A percentile compares a stretch with the other conserved stretches of the same genome.
These are phyloP conservation scores for Scaptomyza montana DNA, from an alignment of 1,140 invertebrate species.

Conservation along the genomic window DNA sequence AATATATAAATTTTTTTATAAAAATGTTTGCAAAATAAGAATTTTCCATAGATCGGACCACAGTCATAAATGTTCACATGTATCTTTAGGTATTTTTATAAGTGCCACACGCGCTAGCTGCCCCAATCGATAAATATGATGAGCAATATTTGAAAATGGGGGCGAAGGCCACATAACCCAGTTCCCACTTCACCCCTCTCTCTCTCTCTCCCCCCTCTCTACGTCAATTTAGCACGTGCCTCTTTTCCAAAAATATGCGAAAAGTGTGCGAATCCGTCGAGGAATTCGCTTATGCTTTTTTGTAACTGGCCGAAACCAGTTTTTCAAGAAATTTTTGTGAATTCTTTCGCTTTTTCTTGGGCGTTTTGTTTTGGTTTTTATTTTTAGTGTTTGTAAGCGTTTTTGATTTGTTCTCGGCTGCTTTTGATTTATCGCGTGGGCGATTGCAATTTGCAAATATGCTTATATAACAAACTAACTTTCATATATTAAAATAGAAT, in stretches of 20 bases:
- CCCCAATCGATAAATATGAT: conserved; percentile 29
- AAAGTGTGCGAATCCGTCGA: conserved; percentile 62
- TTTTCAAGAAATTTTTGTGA: conserved; percentile 35
- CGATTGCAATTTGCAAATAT: conserved; percentile 43
- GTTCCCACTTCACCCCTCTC: conserved; percentile 8
- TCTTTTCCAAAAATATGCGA: conserved; percentile 56
- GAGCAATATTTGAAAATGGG: conserved; percentile 4
- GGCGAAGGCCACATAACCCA: conserved; percentile 14
- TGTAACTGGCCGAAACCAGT: conserved; percentile 73
- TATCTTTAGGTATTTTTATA: conserved; percentile 21
- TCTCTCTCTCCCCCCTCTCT: not conserved
- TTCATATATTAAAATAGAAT: conserved; percentile 9
- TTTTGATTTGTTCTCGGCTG: conserved; percentile 27
- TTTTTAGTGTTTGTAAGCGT: conserved; percentile 51
- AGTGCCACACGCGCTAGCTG: conserved; percentile 53
- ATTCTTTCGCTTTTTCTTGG: conserved; percentile 7
- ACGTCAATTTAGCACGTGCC: conserved; percentile 44
- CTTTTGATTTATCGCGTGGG: conserved; percentile 10
- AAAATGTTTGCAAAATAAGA: conserved; percentile 28
- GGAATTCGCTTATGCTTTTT: conserved; percentile 34
- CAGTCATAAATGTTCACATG: conserved; percentile 14
- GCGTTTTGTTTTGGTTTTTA: conserved; percentile 32
- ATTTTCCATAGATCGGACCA: conserved; percentile 46
- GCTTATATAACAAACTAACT: conserved; percentile 14
- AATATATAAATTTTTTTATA: conserved; percentile 25